A percentile compares a stretch with the other conserved stretches of the same genome.
Evolutionary conservation across 2,888 invertebrate genomes (phyloP).

Genomic region (Ceriagrion tenellum): DNA sequence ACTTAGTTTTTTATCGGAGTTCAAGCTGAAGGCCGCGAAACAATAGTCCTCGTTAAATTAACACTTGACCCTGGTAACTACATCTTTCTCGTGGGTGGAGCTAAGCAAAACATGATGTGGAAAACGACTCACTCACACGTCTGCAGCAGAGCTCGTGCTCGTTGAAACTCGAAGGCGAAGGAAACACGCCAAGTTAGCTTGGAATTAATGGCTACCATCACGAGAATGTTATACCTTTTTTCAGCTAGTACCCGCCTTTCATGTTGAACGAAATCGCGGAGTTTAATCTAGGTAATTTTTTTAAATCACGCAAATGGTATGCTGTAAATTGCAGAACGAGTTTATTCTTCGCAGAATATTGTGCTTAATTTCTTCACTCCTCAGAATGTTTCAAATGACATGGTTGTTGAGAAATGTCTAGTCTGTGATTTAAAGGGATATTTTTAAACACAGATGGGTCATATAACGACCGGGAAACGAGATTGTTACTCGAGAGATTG

Average conservation of each 20-base stretch:
- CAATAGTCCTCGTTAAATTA: constrained; percentile 16
- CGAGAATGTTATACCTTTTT: not conserved
- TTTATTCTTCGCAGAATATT: not conserved
- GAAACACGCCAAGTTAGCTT: not conserved
- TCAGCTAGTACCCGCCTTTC: not conserved
- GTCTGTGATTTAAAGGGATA: too few species aligned
- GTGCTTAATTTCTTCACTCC: not conserved
- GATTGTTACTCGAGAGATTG: too few species aligned
- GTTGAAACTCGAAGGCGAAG: not conserved
- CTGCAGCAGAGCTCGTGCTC: not conserved
- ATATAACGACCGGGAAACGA: too few species aligned
- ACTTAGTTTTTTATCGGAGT: not conserved
- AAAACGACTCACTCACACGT: constrained; percentile 5
- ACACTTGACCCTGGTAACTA: constrained; percentile 10
- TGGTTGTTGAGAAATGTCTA: too few species aligned
- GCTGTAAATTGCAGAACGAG: not conserved
- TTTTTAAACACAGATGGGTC: too few species aligned
- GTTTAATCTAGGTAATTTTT: not conserved
- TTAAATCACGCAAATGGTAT: not conserved
- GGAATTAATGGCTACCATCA: not conserved
- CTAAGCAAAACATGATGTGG: not conserved
- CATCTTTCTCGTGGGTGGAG: not conserved
- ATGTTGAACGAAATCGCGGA: not conserved
- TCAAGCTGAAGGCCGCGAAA: not conserved
- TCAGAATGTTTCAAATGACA: too few species aligned